Evolutionary conservation across 2,888 invertebrate species (phyloP).

Genomic region (Ashinkailepas kermadecensis): DNA sequence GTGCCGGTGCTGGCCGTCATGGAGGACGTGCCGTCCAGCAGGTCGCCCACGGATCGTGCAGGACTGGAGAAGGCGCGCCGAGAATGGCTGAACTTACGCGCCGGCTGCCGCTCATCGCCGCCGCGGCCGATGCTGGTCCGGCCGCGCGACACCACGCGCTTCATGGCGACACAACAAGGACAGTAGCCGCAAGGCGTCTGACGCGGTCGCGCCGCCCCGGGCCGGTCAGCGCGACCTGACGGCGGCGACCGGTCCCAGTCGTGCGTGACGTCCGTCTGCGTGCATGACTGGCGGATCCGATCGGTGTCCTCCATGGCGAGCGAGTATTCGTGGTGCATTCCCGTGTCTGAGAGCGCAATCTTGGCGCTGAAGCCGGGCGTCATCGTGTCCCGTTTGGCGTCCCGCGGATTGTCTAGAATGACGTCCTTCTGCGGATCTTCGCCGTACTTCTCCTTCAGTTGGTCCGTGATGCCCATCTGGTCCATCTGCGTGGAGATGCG

Average conservation of each 20-base stretch:
- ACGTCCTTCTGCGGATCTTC: not conserved
- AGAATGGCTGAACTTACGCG: not conserved
- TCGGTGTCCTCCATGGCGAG: not conserved
- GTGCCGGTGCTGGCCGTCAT: not conserved
- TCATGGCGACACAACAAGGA: not conserved
- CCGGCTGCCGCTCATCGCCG: not conserved
- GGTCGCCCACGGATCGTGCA: not conserved
- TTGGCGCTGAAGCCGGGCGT: not conserved
- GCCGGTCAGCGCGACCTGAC: not conserved
- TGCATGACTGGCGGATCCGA: not conserved
- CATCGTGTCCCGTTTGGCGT: too few species aligned
- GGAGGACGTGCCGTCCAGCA: not conserved
- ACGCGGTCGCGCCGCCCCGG: not conserved
- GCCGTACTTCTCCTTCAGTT: constrained; percentile 4
- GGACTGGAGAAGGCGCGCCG: not conserved
- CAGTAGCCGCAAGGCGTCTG: not conserved
- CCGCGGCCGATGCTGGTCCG: not conserved
- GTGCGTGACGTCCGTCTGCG: not conserved
- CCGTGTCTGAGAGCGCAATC: not conserved
- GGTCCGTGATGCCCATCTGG: not conserved
- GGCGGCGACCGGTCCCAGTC: not conserved
- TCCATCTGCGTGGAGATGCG: not conserved
- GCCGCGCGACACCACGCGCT: not conserved
- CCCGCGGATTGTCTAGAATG: not conserved
- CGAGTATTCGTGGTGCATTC: not conserved